Percentiles rank a stretch among this genome's conserved stretches.
These are phyloP conservation scores for Ceratosolen fusciceps DNA, from an alignment of 1,140 invertebrate species.

Conservation along the genomic window DNA sequence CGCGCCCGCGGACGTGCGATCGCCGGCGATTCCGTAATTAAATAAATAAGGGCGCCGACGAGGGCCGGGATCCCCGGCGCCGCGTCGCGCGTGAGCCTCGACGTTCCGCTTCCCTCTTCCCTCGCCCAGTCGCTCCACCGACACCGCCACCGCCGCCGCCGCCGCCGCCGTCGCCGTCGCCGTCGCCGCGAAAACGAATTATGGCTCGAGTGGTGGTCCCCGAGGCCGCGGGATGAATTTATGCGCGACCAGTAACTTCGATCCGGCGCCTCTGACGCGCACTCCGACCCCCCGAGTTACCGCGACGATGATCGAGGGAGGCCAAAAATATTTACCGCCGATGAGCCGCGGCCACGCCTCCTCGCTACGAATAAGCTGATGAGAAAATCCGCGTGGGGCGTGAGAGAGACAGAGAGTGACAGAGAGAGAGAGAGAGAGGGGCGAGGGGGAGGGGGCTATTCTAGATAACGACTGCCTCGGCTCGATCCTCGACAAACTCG, in stretches of 20 bases:
- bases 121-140: too few relatives aligned
- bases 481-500: background rate
- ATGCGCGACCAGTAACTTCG: background rate
- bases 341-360: background rate
- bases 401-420: too few relatives aligned
- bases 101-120: too few relatives aligned
- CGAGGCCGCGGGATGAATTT: background rate
- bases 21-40: background rate
- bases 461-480: background rate
- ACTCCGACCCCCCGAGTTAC: background rate
- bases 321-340: background rate
- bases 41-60: constrained; percentile 17
- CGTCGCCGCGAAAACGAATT: constrained; percentile 1
- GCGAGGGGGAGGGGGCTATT: too few relatives aligned
- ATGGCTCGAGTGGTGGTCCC: constrained; percentile 2
- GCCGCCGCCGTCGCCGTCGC: too few relatives aligned
- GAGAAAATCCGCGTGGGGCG: background rate
- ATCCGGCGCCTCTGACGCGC: background rate
- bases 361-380: too few relatives aligned
- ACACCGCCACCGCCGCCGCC: constrained; percentile 6
- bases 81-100: too few relatives aligned
- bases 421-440: too few relatives aligned
- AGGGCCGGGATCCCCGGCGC: background rate
- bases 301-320: background rate
- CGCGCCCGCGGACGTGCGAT: background rate